Evolutionary conservation across 2,113 vertebrate genomes (phyloP).

Genomic region (Tachysurus vachellii): DNA sequence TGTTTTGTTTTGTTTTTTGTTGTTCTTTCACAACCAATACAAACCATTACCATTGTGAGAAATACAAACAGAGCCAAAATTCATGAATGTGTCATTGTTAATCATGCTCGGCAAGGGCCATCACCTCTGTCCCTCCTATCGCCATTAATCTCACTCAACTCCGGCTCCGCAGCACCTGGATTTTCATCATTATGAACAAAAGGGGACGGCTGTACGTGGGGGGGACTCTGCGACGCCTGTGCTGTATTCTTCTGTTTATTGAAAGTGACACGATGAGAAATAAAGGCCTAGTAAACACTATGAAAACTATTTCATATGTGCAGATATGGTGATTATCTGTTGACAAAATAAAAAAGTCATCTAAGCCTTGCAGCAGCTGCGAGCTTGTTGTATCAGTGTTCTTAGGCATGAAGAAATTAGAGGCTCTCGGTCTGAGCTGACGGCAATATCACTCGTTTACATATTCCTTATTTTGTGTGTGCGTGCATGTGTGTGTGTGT

Average conservation of each 20-base stretch:
- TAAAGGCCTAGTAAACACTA: slow-evolving; percentile 49
- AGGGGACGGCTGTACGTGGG: slow-evolving; percentile 40
- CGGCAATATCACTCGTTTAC: not conserved
- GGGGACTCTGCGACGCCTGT: slow-evolving; percentile 38
- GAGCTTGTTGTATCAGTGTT: slow-evolving; percentile 35
- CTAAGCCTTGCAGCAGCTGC: slow-evolving; percentile 17
- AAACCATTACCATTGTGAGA: slow-evolving; percentile 27
- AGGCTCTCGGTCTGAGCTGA: not conserved
- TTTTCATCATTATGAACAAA: slow-evolving; percentile 39
- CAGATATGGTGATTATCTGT: slow-evolving; percentile 57
- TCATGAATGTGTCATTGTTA: slow-evolving; percentile 53
- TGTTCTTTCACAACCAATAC: slow-evolving; percentile 37
- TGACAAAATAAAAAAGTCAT: slow-evolving; percentile 41
- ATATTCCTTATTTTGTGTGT: not conserved
- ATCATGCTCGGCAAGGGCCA: slow-evolving; percentile 40
- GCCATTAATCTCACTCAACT: slow-evolving; percentile 61
- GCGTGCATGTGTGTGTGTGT: not conserved
- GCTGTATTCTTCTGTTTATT: slow-evolving; percentile 59
- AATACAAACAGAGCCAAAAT: slow-evolving; percentile 42
- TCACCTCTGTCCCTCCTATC: slow-evolving; percentile 51
- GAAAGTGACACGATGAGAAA: slow-evolving; percentile 61
- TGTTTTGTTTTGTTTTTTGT: not conserved
- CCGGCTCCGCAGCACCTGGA: slow-evolving; percentile 44
- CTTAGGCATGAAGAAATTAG: slow-evolving; percentile 39
- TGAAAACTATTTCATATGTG: slow-evolving; percentile 55